Conservation (phyloP, 1,140 invertebrate species). For the Heliconius melpomene region DNA sequence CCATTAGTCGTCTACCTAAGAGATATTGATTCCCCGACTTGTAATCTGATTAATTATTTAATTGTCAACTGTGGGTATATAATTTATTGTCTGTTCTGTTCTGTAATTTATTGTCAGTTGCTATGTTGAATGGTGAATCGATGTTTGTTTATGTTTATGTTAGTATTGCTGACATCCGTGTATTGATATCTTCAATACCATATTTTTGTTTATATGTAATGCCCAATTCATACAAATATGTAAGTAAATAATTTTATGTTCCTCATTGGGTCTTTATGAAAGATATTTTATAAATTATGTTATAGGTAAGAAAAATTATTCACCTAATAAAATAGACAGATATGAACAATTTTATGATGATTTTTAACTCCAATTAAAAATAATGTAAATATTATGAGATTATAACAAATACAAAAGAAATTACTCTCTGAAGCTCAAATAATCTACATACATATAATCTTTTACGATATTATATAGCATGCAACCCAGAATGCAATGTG, state of each 20-base stretch:
- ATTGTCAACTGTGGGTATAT: conserved; percentile 31
- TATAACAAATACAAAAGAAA: no score
- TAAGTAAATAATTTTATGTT: no score
- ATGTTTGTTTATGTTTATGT: background rate
- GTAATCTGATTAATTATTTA: conserved; percentile 40
- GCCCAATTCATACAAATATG: background rate
- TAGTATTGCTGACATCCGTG: background rate
- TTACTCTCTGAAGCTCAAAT: background rate
- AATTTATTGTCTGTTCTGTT: conserved; percentile 22
- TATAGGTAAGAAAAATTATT: no score
- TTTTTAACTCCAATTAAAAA: no score
- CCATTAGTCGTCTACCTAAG: conserved; percentile 40
- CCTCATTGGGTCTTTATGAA: no score
- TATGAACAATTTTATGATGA: no score
- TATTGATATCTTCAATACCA: background rate
- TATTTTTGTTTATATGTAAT: background rate
- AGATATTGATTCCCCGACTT: conserved; percentile 38
- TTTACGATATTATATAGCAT: conserved; percentile 27
- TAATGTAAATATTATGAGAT: no score
- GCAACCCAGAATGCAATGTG: conserved; percentile 33
- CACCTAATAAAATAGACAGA: no score
- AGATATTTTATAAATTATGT: no score
- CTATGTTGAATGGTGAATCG: background rate
- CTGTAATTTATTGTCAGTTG: conserved; percentile 21
- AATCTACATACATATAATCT: conserved; percentile 2